phyloP scores from a whole-genome alignment of 2,113 vertebrate species.

The Leucopsar rothschildi region DNA sequence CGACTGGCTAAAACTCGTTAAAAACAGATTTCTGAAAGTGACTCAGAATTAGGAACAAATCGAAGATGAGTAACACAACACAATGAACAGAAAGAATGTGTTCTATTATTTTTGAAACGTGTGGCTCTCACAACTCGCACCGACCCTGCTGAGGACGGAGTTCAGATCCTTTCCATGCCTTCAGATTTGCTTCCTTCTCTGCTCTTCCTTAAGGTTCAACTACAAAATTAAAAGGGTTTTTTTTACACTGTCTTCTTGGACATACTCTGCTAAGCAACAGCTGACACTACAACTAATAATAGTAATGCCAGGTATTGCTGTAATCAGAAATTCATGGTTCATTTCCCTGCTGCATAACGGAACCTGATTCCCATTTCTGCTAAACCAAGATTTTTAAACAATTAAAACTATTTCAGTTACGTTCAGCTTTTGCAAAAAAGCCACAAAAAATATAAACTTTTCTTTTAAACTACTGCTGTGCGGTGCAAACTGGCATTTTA shows the following conservation, averaged over 20 bases:
- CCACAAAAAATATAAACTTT: background rate
- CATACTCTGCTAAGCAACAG: background rate
- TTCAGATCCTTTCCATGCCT: background rate
- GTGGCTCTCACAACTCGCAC: fast-evolving
- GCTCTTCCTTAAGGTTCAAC: background rate
- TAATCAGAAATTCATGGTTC: background rate
- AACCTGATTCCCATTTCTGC: background rate
- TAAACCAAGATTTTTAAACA: background rate
- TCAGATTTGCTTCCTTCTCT: background rate
- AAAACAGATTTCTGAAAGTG: slow-evolving; percentile 19
- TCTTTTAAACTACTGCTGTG: background rate
- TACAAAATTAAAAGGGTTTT: background rate
- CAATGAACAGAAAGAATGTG: background rate
- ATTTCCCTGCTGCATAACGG: background rate
- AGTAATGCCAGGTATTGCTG: background rate
- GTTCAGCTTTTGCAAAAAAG: background rate
- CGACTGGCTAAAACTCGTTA: background rate
- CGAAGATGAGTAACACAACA: background rate
- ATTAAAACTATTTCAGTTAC: background rate
- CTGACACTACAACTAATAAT: background rate
- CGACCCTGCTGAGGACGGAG: background rate
- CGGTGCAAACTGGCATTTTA: background rate
- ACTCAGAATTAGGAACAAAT: slow-evolving; percentile 13
- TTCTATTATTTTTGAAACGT: background rate
- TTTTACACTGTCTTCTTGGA: background rate